These are phyloP conservation scores for Diplogasteroides magnus DNA, from an alignment of 1,140 invertebrate genomes.

Conservation along the genomic window DNA sequence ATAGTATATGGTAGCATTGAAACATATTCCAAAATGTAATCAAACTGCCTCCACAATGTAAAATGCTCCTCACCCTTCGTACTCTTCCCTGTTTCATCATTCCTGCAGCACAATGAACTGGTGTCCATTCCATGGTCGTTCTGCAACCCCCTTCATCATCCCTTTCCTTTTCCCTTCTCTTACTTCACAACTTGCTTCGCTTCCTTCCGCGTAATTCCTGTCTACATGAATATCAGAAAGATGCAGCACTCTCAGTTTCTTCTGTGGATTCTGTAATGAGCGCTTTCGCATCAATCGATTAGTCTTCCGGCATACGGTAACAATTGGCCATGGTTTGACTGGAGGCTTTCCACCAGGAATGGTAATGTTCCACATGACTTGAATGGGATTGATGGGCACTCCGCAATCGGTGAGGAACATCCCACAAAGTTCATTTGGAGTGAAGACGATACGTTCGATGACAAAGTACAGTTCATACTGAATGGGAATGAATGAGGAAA, in stretches of 20 bases:
- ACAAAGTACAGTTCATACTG: slow-evolving; percentile 29
- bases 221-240: slow-evolving; percentile 88
- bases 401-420: slow-evolving; percentile 28
- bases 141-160: no score
- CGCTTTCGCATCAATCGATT: slow-evolving; percentile 13
- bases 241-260: slow-evolving; percentile 81
- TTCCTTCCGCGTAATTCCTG: slow-evolving; percentile 80
- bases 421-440: slow-evolving; percentile 33
- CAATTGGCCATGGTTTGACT: slow-evolving; percentile 33
- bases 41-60: no score
- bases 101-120: no score
- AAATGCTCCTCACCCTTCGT: no score
- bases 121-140: no score
- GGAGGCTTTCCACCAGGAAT: slow-evolving; percentile 34
- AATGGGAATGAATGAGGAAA: neutral
- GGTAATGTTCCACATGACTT: slow-evolving; percentile 29
- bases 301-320: slow-evolving; percentile 11
- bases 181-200: slow-evolving; percentile 72
- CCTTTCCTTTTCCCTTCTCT: no score
- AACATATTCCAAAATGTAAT: no score
- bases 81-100: no score
- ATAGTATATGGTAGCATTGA: no score
- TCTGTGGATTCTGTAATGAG: slow-evolving; percentile 42
- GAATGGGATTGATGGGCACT: slow-evolving; percentile 22
- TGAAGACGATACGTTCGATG: slow-evolving; percentile 17